phyloP scores from a whole-genome alignment of 2,888 invertebrate genomes.

The Tetanocera ferruginea region DNA sequence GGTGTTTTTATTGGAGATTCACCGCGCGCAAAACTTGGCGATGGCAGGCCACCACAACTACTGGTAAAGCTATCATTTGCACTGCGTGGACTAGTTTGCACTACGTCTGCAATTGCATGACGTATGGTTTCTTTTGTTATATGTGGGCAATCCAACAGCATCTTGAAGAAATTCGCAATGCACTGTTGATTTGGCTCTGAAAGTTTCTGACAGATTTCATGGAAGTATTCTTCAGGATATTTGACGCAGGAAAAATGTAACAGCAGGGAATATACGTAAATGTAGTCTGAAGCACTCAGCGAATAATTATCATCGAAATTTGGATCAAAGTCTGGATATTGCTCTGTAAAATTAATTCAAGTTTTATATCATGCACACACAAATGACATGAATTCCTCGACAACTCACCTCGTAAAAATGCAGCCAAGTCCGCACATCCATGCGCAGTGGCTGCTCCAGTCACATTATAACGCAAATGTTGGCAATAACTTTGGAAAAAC shows the following conservation, averaged over 20 bases:
- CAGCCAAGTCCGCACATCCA: constrained; percentile 38
- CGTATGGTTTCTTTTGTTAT: constrained; percentile 57
- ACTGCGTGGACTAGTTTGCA: constrained; percentile 41
- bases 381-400: neutral
- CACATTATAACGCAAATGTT: constrained; percentile 36
- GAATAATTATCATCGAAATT: constrained; percentile 55
- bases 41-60: neutral
- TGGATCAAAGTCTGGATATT: constrained; percentile 60
- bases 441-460: constrained; percentile 1
- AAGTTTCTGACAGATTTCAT: constrained; percentile 62
- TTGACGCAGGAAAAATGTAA: constrained; percentile 66
- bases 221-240: constrained; percentile 59
- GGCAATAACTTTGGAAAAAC: constrained; percentile 57
- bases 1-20: constrained; percentile 54
- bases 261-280: constrained; percentile 65
- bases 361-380: neutral
- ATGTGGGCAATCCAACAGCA: constrained; percentile 51
- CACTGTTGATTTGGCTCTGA: constrained; percentile 56
- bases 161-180: constrained; percentile 61
- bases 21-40: constrained; percentile 34
- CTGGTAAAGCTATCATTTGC: constrained; percentile 43
- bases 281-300: constrained; percentile 58
- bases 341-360: constrained; percentile 49
- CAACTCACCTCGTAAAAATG: constrained; percentile 59
- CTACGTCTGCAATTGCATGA: constrained; percentile 55